Evolutionary conservation across 2,113 vertebrate genomes (phyloP).

Genomic region (Xyrauchen texanus): DNA sequence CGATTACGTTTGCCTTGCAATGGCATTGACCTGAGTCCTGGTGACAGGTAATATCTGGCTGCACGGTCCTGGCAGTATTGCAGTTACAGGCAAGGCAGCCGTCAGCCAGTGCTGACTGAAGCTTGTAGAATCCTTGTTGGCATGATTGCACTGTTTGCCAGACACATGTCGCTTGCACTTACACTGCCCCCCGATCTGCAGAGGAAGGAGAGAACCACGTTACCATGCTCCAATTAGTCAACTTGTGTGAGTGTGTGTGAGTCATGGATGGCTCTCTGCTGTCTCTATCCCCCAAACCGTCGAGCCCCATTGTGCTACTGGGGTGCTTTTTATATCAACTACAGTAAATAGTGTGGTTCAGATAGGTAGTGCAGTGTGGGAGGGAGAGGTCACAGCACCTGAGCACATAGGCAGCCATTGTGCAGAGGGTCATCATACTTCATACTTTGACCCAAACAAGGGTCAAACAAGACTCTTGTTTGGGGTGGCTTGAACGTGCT

Average conservation of each 20-base stretch:
- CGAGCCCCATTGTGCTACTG: conserved; percentile 17
- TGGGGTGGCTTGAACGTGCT: too few relatives aligned
- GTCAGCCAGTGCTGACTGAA: conserved; percentile 76
- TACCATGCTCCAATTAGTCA: conserved; percentile 52
- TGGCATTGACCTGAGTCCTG: conserved; percentile 89
- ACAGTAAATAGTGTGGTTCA: conserved; percentile 15
- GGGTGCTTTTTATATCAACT: conserved; percentile 49
- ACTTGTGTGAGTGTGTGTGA: conserved; percentile 39
- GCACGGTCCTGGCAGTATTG: conserved; percentile 80
- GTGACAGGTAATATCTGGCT: conserved; percentile 86
- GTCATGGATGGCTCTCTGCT: conserved; percentile 46
- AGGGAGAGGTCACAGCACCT: too few relatives aligned
- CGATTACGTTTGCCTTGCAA: conserved; percentile 90
- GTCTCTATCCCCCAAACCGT: not conserved
- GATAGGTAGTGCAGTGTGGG: not conserved
- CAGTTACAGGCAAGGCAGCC: conserved; percentile 90
- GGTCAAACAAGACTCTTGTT: too few relatives aligned
- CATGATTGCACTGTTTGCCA: conserved; percentile 87
- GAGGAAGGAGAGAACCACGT: conserved; percentile 67
- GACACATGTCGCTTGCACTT: conserved; percentile 87
- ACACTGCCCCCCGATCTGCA: conserved; percentile 91
- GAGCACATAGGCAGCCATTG: too few relatives aligned
- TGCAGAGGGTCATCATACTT: too few relatives aligned
- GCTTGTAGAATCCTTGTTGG: conserved; percentile 87
- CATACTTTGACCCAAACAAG: too few relatives aligned